Percentiles rank a stretch among this genome's conserved stretches.
These are phyloP conservation scores for Idaea aversata DNA, from an alignment of 2,888 invertebrate species.

Conservation along the genomic window DNA sequence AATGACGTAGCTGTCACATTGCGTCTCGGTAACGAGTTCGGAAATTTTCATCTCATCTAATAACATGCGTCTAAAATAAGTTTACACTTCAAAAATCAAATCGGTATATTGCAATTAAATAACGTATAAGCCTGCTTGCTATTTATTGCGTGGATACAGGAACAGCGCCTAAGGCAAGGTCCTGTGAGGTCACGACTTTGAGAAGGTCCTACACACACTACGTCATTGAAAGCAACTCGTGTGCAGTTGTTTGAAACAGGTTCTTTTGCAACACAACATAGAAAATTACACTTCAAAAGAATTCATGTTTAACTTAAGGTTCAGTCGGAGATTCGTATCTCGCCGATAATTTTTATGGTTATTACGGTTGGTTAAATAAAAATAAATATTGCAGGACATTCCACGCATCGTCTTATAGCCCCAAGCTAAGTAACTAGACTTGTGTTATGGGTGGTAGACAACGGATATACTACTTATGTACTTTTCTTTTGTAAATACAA, in stretches of 20 bases:
- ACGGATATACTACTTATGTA: too few species aligned
- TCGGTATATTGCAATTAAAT: constrained; percentile 12
- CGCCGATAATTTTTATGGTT: background rate
- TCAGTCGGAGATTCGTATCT: constrained; percentile 12
- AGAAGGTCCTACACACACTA: constrained; percentile 68
- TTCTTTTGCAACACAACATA: constrained; percentile 30
- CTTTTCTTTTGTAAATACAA: too few species aligned
- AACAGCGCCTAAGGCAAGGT: constrained; percentile 61
- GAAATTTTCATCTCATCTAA: too few species aligned
- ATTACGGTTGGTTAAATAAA: too few species aligned
- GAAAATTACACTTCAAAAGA: constrained; percentile 36
- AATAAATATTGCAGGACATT: too few species aligned
- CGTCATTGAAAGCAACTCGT: constrained; percentile 41
- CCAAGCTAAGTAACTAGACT: too few species aligned
- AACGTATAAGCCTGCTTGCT: constrained; percentile 24
- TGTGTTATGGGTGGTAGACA: too few species aligned
- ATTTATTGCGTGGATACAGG: constrained; percentile 31
- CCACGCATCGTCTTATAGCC: too few species aligned
- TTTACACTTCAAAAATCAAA: too few species aligned
- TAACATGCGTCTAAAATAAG: too few species aligned
- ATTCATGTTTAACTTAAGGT: constrained; percentile 25
- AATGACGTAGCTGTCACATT: too few species aligned
- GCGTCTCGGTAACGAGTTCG: too few species aligned
- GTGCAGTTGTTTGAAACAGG: constrained; percentile 42
- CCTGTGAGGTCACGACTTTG: constrained; percentile 72